These are phyloP conservation scores for Cephalopachus bancanus DNA, from an alignment of 2,797 vertebrate genomes.

Conservation along the genomic window DNA sequence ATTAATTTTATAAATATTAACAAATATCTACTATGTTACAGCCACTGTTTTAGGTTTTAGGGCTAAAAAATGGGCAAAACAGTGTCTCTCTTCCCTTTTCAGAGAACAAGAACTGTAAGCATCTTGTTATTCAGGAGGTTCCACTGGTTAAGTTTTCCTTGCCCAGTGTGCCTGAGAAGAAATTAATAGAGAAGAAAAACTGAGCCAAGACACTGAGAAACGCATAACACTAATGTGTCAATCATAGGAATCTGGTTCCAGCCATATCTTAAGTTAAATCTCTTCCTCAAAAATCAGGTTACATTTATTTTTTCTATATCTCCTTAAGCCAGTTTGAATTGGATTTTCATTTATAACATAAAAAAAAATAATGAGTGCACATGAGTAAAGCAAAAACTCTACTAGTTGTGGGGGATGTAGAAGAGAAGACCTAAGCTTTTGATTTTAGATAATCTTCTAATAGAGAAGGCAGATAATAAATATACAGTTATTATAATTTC, in stretches of 20 bases:
- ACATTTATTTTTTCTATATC: not conserved
- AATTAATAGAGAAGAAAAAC: not conserved
- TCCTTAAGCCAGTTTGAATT: conserved; percentile 2
- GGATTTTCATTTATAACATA: not conserved
- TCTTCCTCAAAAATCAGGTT: not conserved
- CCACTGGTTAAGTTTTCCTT: not conserved
- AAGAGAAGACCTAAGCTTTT: not conserved
- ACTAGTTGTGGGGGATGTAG: not conserved
- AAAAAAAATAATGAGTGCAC: not conserved
- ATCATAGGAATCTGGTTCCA: not conserved
- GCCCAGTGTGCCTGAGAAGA: not conserved
- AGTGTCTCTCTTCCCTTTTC: not conserved
- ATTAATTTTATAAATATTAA: not conserved
- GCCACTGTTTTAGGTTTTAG: not conserved
- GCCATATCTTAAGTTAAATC: not conserved
- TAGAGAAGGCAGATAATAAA: not conserved
- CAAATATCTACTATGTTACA: not conserved
- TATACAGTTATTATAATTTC: conserved; percentile 17
- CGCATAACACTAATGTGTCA: not conserved
- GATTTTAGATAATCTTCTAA: conserved; percentile 28
- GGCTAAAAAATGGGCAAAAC: not conserved
- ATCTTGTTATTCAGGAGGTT: not conserved
- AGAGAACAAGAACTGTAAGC: not conserved
- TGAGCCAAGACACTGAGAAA: not conserved
- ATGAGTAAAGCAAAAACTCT: not conserved